Conservation (phyloP, 2,888 invertebrate species). For the Romanomermis culicivorax region DNA sequence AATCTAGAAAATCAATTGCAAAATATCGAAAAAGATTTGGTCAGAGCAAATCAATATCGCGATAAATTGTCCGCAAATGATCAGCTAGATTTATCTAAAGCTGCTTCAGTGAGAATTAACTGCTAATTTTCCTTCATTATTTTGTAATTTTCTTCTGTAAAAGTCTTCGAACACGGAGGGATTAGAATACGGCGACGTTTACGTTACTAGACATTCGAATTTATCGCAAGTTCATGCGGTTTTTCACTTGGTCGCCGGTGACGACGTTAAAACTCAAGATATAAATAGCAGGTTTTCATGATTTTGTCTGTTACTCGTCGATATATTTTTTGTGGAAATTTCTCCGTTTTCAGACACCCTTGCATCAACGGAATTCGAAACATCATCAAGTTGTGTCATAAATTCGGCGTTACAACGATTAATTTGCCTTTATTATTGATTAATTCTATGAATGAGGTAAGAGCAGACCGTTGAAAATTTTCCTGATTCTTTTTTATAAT, state of each 20-base stretch:
- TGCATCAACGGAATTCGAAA: conserved; percentile 75
- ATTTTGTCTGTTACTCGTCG: not conserved
- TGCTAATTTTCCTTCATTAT: no score
- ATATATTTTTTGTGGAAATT: not conserved
- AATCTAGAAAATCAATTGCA: conserved; percentile 63
- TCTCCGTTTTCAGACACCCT: conserved; percentile 45
- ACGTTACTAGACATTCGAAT: conserved; percentile 54
- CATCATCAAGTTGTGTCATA: conserved; percentile 79
- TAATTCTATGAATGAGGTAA: conserved; percentile 77
- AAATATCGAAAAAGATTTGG: conserved; percentile 28
- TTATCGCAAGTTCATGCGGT: conserved; percentile 78
- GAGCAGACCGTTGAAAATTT: not conserved
- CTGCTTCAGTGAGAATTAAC: no score
- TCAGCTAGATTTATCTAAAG: no score
- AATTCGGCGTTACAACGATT: conserved; percentile 72
- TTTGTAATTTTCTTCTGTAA: no score
- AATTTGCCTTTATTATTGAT: conserved; percentile 75
- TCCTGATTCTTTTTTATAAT: no score
- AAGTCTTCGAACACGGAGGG: not conserved
- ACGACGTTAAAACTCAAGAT: conserved; percentile 43
- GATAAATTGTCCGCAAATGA: not conserved
- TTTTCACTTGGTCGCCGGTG: conserved; percentile 82
- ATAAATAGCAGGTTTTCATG: conserved; percentile 41
- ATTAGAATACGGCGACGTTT: conserved; percentile 30
- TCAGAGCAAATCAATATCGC: conserved; percentile 16